Evolutionary conservation across 2,113 vertebrate species (phyloP).

Genomic region (Dromas ardeola): DNA sequence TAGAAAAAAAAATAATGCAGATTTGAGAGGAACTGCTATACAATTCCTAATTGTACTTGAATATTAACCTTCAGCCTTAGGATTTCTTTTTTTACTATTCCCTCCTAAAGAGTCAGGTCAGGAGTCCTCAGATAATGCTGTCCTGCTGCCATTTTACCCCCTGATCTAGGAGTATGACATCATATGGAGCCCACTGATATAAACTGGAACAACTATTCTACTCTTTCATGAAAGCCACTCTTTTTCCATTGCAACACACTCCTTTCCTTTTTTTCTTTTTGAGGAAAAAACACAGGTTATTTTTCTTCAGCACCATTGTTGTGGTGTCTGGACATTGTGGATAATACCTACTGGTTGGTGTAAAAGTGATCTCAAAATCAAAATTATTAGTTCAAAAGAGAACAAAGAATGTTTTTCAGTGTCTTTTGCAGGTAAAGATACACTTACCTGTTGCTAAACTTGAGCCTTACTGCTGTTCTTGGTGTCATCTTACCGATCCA

Average conservation of each 20-base stretch:
- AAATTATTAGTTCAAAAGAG: background rate
- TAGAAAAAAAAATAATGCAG: accelerated
- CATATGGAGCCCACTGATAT: background rate
- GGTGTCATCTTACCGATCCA: accelerated
- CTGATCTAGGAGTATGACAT: background rate
- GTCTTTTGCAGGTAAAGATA: background rate
- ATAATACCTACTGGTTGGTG: background rate
- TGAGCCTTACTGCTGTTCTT: background rate
- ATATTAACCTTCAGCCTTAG: background rate
- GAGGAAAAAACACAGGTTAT: background rate
- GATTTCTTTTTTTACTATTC: background rate
- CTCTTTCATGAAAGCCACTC: background rate
- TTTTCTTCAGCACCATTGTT: background rate
- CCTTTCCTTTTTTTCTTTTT: background rate
- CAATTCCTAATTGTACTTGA: background rate
- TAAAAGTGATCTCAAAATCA: background rate
- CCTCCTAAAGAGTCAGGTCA: background rate
- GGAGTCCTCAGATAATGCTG: background rate
- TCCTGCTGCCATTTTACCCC: background rate
- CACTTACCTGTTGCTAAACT: background rate
- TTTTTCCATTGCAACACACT: background rate
- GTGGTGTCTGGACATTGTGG: background rate
- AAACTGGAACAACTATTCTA: background rate
- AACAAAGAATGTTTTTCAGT: background rate
- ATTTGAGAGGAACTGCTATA: background rate